A percentile compares a stretch with the other conserved stretches of the same genome.
phyloP scores from a whole-genome alignment of 2,797 vertebrate genomes.

The Hydrophis major region DNA sequence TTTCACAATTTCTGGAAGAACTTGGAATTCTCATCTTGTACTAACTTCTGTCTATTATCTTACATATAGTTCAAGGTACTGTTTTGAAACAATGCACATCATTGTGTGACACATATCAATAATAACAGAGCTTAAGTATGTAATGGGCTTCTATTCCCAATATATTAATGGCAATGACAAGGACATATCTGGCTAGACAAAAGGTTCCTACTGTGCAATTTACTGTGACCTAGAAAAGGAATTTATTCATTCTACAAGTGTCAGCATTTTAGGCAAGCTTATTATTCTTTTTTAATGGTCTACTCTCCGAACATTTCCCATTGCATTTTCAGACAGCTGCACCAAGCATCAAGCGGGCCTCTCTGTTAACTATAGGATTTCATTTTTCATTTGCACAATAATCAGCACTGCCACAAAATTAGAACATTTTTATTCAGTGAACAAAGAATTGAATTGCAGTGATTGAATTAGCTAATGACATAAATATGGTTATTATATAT shows the following conservation, averaged over 20 bases:
- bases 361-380: slow-evolving; percentile 45
- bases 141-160: background rate
- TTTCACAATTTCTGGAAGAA: background rate
- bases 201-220: slow-evolving; percentile 1
- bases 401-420: slow-evolving; percentile 28
- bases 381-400: slow-evolving; percentile 44
- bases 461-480: slow-evolving; percentile 15
- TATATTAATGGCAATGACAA: background rate
- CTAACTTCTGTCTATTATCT: slow-evolving; percentile 19
- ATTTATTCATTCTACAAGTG: slow-evolving; percentile 20
- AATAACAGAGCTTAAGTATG: background rate
- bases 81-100: background rate
- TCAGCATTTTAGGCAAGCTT: slow-evolving; percentile 11
- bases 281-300: slow-evolving; percentile 30
- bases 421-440: slow-evolving; percentile 42
- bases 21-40: slow-evolving; percentile 20
- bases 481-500: background rate
- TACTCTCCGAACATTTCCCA: slow-evolving; percentile 26
- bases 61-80: fast-evolving
- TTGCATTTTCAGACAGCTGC: background rate
- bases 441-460: slow-evolving; percentile 38
- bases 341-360: slow-evolving; percentile 20
- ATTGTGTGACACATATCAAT: background rate
- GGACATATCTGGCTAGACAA: slow-evolving; percentile 5
- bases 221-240: background rate